Conservation (phyloP, 2,113 vertebrate genomes). For the Riparia riparia region DNA sequence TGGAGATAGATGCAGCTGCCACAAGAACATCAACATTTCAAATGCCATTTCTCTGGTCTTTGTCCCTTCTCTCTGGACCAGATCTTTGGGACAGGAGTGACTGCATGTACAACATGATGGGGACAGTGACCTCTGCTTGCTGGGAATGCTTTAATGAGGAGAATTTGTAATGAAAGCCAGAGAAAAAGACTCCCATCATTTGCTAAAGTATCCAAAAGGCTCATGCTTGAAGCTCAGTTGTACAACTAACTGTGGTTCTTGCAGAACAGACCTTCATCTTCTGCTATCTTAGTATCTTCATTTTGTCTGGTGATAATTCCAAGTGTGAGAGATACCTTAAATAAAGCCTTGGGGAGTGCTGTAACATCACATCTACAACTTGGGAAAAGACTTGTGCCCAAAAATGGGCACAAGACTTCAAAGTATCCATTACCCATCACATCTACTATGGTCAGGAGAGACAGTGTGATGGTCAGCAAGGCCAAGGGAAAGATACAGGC, state of each 20-base stretch:
- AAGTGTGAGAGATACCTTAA: neutral
- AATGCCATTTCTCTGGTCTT: neutral
- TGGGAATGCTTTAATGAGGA: neutral
- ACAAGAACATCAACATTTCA: neutral
- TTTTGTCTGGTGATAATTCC: conserved; percentile 17
- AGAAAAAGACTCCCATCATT: neutral
- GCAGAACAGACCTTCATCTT: neutral
- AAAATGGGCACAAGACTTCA: neutral
- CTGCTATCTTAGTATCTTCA: neutral
- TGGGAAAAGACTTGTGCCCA: neutral
- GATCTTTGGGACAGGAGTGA: neutral
- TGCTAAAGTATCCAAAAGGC: neutral
- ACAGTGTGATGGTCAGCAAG: neutral
- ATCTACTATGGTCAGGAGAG: neutral
- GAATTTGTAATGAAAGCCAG: neutral
- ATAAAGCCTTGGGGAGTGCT: neutral
- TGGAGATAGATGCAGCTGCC: neutral
- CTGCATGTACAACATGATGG: neutral
- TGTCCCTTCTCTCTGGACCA: neutral
- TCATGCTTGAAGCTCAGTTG: neutral
- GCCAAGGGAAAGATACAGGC: neutral
- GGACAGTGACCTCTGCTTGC: neutral
- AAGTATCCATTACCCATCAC: neutral
- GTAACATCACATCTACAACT: neutral
- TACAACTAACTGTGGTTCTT: neutral